phyloP scores from a whole-genome alignment of 1,140 invertebrate genomes.

The Drosophila ironensis region DNA sequence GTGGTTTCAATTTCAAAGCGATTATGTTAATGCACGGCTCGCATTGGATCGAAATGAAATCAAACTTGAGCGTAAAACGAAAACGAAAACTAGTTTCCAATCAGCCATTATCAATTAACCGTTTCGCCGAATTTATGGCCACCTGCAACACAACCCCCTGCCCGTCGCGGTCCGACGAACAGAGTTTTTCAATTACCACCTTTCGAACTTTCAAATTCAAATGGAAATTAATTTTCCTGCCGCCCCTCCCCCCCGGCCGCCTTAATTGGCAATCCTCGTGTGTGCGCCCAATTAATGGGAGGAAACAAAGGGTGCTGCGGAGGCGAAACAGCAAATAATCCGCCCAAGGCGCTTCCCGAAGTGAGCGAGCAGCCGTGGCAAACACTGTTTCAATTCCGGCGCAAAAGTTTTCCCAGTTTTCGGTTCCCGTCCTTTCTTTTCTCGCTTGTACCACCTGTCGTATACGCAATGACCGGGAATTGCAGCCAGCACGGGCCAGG shows the following conservation, averaged over 20 bases:
- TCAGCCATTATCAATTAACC: conserved; percentile 72
- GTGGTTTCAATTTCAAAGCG: conserved; percentile 75
- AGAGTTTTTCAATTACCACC: conserved; percentile 69
- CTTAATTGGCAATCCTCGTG: conserved; percentile 79
- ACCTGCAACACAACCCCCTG: conserved; percentile 23
- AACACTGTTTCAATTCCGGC: conserved; percentile 34
- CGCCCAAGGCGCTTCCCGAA: conserved; percentile 23
- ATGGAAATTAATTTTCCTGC: conserved; percentile 79
- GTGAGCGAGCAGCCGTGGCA: conserved; percentile 31
- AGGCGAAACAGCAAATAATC: conserved; percentile 12
- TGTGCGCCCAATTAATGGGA: conserved; percentile 68
- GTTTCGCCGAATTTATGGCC: conserved; percentile 55
- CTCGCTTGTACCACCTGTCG: conserved; percentile 31
- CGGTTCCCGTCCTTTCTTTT: not conserved
- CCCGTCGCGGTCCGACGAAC: conserved; percentile 16
- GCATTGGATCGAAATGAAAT: not conserved
- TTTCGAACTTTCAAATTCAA: conserved; percentile 58
- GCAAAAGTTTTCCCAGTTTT: conserved; percentile 51
- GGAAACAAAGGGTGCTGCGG: conserved; percentile 6
- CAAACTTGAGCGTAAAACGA: too few species aligned
- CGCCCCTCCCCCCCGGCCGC: conserved; percentile 66
- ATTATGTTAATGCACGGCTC: conserved; percentile 65
- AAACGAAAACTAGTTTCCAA: conserved; percentile 68
- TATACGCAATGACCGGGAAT: conserved; percentile 64
- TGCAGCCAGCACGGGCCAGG: not conserved